Evolutionary conservation across 2,797 vertebrate species (phyloP), one percentile per base, ranked within the genome.

Genomic region (Podarcis lilfordi): DNA sequence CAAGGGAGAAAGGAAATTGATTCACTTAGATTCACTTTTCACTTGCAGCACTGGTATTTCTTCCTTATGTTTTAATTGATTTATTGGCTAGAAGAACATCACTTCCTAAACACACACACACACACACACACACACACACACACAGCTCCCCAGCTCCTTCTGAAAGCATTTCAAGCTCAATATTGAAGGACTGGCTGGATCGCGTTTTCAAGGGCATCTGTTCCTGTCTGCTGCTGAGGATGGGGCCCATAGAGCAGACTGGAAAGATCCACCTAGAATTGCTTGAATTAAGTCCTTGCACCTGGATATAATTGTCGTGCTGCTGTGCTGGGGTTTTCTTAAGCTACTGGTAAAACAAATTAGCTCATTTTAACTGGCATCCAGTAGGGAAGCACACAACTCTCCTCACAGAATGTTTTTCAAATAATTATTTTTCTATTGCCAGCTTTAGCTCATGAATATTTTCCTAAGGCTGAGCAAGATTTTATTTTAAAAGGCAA

Each of bases 201-300:
- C 81, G 69, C 96, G 94, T 97, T 97, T 98, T 94, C 97, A 98
- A 98, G 98, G 98, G 98, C 98, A 98, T 98, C 98, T 98, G 98
- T 97, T 98, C 96, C 96, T 96, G 96, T 97, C 97, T 97, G 97
- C 97, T 97, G 96, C 97, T 97, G 97, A 97, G 96, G 97, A 97
- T 94, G 93, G 95, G 95, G 92, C 95, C 94, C 91, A 95, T 90
- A 89, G 91, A 96, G 96, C 96, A 93, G 97, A 97, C 96, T 97
- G 97, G 97, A 98, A 98, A 94, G 96, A 98, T 98, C 97, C 97
- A 98, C 98, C 97, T 97, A 98, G 98, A 98, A 98, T 99, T 98
- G 98, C 98, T 98, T 97, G 98, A 98, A 99, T 99, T 98, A 98
- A 98, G 98, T 98, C 97, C 97, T 98, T 99, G 98, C 98, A 98